Evolutionary conservation across 2,113 vertebrate species (phyloP), one percentile per base, ranked within the genome.

Genomic region (Capra hircus): DNA sequence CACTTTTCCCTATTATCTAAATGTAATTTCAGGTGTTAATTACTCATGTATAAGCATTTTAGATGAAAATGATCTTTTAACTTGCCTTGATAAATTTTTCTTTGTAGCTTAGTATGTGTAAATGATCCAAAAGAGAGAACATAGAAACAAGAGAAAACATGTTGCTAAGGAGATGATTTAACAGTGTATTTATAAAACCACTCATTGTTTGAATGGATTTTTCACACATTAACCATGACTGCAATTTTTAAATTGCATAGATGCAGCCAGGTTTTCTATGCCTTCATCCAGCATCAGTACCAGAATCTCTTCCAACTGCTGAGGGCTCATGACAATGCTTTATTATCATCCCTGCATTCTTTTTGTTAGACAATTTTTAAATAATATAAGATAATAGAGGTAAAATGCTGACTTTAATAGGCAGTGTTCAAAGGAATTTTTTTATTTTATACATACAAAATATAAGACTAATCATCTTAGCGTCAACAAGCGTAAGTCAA

Each of bases 401-500:
- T 7, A n/a, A 7, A 60, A 33, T 45, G 30, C 13, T 94, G 43
- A 50, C 62, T 90, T 86, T 62, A 85, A 50, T 48, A 4, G 6
- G 19, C 30, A 88, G 10, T 57, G 25, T 59, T 90, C 33, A 82
- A 53, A 53, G 25, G 21, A n/a, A 4, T 33, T 67, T 83, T 60
- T 88, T 67, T 59, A 43, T 30, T 86, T 81, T 74, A 43, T 30
- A 23, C 12, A 87, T 36, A 67, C 2, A 82, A 93, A 95, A 60
- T 52, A 71, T 55, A 97, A 85, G 19, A 12, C 3, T 78, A 25
- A 53, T 53, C 82, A 21, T 1, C 28, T 3, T 95, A 96, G 6
- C 50, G 88, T 88, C 19, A 95, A 85, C 40, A 98, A 84, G 28
- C 45, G 60, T 80, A n/a, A 90, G 40, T 94, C 80, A 98, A 97